Base-by-base conservation (phyloP, 2,797 vertebrate genomes). In the Chiropotes sagulatus region DNA sequence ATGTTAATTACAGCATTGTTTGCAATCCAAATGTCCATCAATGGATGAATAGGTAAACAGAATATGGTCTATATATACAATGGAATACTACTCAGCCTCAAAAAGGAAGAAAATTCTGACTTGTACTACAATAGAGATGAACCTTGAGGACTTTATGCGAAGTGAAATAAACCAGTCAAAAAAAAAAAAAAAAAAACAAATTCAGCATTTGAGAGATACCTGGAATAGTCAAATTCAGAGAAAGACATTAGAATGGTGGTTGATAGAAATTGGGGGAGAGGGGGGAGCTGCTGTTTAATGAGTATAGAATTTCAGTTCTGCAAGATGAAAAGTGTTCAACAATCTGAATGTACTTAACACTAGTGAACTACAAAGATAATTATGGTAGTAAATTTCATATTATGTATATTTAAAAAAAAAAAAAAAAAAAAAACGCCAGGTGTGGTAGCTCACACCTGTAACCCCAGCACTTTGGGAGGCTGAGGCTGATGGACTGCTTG, bases 81-180 rank as follows among this genome's bases (percentile, higher is more conserved):
- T 4, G 57, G 36, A 39, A 15, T 48, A 67, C 8, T 82, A 58
- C 7, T 82, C 67, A 70, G 48, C 41, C 81, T 83, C 64, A 19
- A 75, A 85, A 76, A n/a, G 78, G 30, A 88, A 92, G 52, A 30
- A 79, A 61, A 90, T 28, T n/a, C 82, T 57, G 22, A 92, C 86
- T 13, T 57, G 4, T 0, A 33, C 33, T 7, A 33, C 9, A 28
- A 85, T 14, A 52, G 4, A 20, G 39, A 52, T 88, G 64, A 95
- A 86, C 30, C 82, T 24, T 83, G 76, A 87, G 72, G 76, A 83
- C 22, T 19, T 48, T 58, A 78, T 26, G 24, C 64, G 46, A 84
- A 81, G 14, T 87, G 70, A 93, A 86, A 75, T 61, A 85, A 90
- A 46, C 30, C 50, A 78, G 50, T 80, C 50, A 48, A 26, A 73